Conservation (phyloP, 2,797 vertebrate species). For the Sebastes iracundus region DNA sequence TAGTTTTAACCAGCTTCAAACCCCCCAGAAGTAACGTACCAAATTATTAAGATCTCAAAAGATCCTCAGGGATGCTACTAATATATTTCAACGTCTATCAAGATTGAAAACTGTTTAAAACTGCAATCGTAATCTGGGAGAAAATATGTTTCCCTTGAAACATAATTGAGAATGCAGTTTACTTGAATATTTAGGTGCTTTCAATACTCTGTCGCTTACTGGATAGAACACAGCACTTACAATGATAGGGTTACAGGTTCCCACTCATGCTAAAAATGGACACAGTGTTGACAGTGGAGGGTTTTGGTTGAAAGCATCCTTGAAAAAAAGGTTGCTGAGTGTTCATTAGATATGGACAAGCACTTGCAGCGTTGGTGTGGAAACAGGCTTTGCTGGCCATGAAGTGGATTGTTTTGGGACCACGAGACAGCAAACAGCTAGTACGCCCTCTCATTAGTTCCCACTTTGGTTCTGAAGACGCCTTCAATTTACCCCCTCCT, state of each 20-base stretch:
- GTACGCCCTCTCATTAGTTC: background rate
- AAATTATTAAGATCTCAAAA: too few species aligned
- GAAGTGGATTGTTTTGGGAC: constrained; percentile 23
- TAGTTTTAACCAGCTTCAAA: background rate
- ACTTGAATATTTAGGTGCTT: background rate
- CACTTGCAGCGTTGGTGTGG: constrained; percentile 37
- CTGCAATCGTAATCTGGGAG: too few species aligned
- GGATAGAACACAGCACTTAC: background rate
- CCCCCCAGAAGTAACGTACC: background rate
- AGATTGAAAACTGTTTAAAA: too few species aligned
- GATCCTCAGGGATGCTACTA: too few species aligned
- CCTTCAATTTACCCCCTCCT: background rate
- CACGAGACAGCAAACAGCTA: background rate
- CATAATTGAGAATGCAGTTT: too few species aligned
- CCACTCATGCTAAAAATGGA: constrained; percentile 46
- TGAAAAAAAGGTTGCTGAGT: constrained; percentile 2
- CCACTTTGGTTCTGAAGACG: background rate
- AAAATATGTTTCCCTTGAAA: too few species aligned
- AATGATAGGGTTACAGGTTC: constrained; percentile 19
- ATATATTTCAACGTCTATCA: too few species aligned
- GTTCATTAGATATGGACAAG: constrained; percentile 27
- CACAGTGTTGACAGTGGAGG: constrained; percentile 5
- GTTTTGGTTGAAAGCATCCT: constrained; percentile 24
- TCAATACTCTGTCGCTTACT: background rate
- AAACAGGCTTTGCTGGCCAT: constrained; percentile 25